phyloP scores from a whole-genome alignment of 1,140 invertebrate species.

The Drosophila pruinosa region DNA sequence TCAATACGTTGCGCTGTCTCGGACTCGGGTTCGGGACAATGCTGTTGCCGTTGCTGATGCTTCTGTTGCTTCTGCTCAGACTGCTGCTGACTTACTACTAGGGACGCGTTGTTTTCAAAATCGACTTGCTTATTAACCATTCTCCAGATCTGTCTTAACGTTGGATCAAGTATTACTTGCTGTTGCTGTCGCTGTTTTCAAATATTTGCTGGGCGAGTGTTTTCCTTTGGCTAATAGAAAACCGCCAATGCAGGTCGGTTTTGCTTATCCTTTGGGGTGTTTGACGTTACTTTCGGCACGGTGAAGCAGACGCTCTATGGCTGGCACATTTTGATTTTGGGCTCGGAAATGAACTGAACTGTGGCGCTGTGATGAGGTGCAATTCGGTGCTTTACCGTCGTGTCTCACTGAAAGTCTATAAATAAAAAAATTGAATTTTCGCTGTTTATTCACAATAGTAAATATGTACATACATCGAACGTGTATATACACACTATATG shows the following conservation, averaged over 20 bases:
- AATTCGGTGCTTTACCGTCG: too few relatives aligned
- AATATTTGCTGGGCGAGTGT: too few relatives aligned
- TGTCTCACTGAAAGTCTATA: conserved; percentile 44
- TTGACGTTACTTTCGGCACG: neutral
- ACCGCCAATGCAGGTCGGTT: too few relatives aligned
- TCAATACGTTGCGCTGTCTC: conserved; percentile 50
- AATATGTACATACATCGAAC: conserved; percentile 7
- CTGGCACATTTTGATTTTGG: conserved; percentile 37
- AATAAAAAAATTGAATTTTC: conserved; percentile 37
- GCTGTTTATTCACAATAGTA: conserved; percentile 26
- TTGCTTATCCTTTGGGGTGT: neutral
- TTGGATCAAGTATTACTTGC: conserved; percentile 52
- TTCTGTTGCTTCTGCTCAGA: conserved; percentile 15
- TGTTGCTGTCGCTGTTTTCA: conserved; percentile 5
- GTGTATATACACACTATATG: neutral
- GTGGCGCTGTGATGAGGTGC: conserved; percentile 1
- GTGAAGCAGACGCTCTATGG: conserved; percentile 15
- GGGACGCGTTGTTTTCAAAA: conserved; percentile 68
- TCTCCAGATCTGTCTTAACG: conserved; percentile 68
- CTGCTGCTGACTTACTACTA: conserved; percentile 69
- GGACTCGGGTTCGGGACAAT: conserved; percentile 9
- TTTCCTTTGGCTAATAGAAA: neutral
- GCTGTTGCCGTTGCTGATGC: conserved; percentile 9
- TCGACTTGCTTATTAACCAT: conserved; percentile 76
- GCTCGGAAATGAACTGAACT: conserved; percentile 24